phyloP scores from a whole-genome alignment of 2,888 invertebrate species.

The Onchidella celtica region DNA sequence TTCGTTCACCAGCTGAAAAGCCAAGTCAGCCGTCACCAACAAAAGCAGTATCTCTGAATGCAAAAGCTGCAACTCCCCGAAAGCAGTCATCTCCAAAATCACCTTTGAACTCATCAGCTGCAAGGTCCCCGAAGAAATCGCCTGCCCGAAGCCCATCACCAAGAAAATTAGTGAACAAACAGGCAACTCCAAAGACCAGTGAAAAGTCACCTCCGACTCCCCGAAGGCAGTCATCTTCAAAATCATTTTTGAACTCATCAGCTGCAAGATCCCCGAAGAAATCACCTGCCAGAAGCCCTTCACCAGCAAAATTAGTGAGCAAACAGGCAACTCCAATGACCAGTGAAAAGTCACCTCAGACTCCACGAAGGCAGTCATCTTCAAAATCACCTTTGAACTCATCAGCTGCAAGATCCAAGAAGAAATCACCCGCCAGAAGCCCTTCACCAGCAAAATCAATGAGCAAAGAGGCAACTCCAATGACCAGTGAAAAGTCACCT shows the following conservation, averaged over 20 bases:
- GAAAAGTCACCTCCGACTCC: no score
- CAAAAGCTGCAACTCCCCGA: background rate
- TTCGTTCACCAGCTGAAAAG: background rate
- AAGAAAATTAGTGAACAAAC: background rate
- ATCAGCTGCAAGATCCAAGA: background rate
- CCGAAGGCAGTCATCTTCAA: background rate
- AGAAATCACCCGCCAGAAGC: background rate
- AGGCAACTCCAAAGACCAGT: slow-evolving; percentile 14
- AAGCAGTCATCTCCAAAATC: background rate
- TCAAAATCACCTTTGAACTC: background rate
- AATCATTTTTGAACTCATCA: background rate
- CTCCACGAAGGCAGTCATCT: background rate
- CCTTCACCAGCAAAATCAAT: slow-evolving; percentile 27
- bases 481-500: background rate
- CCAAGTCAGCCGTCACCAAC: background rate
- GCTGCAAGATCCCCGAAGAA: background rate
- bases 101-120: background rate
- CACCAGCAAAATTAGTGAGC: background rate
- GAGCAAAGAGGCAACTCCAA: background rate
- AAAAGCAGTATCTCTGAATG: background rate
- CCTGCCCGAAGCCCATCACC: no score
- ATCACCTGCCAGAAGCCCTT: no score
- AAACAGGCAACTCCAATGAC: slow-evolving; percentile 9
- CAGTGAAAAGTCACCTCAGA: no score
- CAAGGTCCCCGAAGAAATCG: background rate